phyloP scores from a whole-genome alignment of 2,888 invertebrate species.

The Ceramica pisi region DNA sequence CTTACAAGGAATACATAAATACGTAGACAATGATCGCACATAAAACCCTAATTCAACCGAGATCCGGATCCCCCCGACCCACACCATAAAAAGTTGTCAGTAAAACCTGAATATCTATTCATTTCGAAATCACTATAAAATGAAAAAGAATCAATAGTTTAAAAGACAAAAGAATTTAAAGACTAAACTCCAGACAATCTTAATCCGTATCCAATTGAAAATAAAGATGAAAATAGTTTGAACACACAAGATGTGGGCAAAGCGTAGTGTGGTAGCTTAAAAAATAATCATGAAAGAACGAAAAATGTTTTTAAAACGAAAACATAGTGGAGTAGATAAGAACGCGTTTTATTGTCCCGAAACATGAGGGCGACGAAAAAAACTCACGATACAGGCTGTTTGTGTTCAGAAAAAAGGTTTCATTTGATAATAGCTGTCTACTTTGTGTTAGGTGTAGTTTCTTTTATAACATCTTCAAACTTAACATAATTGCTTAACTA shows the following conservation, averaged over 20 bases:
- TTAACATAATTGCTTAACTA: conserved; percentile 1
- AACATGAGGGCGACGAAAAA: conserved; percentile 82
- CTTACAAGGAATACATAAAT: conserved; percentile 61
- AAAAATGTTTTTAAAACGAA: conserved; percentile 83
- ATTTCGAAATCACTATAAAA: conserved; percentile 66
- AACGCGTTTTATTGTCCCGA: conserved; percentile 81
- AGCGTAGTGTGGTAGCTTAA: conserved; percentile 74
- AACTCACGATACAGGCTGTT: conserved; percentile 68
- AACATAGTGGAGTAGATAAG: conserved; percentile 85
- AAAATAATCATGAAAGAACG: conserved; percentile 78
- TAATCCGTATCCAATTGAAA: conserved; percentile 1
- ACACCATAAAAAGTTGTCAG: conserved; percentile 62
- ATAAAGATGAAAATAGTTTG: conserved; percentile 51
- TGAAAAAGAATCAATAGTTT: conserved; percentile 65
- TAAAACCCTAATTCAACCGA: conserved; percentile 64
- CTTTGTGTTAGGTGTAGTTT: conserved; percentile 16
- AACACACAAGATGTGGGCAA: conserved; percentile 72
- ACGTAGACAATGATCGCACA: conserved; percentile 64
- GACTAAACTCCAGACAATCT: conserved; percentile 7
- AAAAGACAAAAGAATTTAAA: conserved; percentile 64
- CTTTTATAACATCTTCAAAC: conserved; percentile 2
- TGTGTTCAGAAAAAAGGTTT: conserved; percentile 48
- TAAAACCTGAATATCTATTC: conserved; percentile 66
- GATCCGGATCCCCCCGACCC: conserved; percentile 60
- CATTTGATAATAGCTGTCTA: conserved; percentile 38